Evolutionary conservation across 2,113 vertebrate species (phyloP).

Genomic region (Egretta garzetta): DNA sequence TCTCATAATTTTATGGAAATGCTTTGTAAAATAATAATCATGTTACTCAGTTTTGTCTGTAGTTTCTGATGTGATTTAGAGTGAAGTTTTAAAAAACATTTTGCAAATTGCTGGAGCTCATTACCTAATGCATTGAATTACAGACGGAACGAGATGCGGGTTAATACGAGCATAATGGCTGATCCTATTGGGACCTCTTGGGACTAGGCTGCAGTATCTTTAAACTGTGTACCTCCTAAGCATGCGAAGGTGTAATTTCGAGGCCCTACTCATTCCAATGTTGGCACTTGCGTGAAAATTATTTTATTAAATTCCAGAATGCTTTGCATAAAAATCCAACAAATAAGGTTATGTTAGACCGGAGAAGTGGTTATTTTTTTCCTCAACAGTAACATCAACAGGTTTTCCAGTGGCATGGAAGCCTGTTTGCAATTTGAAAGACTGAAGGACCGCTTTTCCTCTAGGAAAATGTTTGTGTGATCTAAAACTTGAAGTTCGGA

Average conservation of each 20-base stretch:
- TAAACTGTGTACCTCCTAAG: neutral
- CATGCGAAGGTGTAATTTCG: neutral
- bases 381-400: neutral
- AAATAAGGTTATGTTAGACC: neutral
- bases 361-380: neutral
- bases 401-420: neutral
- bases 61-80: conserved; percentile 42
- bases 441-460: neutral
- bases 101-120: conserved; percentile 36
- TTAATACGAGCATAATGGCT: neutral
- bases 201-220: neutral
- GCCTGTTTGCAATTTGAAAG: neutral
- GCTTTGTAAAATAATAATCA: conserved; percentile 33
- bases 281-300: neutral
- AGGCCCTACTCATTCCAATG: neutral
- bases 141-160: neutral
- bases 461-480: neutral
- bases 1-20: conserved; percentile 36
- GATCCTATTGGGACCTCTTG: neutral
- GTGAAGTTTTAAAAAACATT: conserved; percentile 25
- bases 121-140: conserved; percentile 42
- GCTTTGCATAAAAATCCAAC: neutral
- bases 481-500: neutral
- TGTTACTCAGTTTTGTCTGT: neutral
- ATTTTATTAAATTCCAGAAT: neutral